Base-by-base conservation (phyloP, 2,797 vertebrate species). In the Pseudochromis fuscus region DNA sequence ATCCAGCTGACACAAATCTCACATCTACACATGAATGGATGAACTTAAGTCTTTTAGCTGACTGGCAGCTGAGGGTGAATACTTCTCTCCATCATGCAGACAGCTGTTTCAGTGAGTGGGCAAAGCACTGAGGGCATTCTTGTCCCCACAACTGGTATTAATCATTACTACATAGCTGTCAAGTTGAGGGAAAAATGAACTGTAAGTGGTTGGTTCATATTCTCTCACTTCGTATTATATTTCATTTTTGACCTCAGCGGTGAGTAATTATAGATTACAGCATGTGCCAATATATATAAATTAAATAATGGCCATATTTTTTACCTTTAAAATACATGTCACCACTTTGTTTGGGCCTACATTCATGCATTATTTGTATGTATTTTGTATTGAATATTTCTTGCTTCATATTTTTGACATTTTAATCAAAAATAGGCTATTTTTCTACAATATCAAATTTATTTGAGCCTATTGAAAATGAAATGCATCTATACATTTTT, bases 41-140 rank as follows among this genome's bases (percentile, higher is more conserved):
- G 55, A 51, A 73, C 21, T 64, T 64, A 79, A 75, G 75, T 68
- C 40, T 67, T 58, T 66, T 4, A 53, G 58, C 81, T 79, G 69
- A 71, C 57, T 88, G 82, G 76, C 75, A 66, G 61, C 80, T 87
- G 89, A 73, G 75, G 78, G 61, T 21, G 67, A 80, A 64, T 77
- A 62, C 67, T 87, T 72, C n/a, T 52, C 87, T 85, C 67, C 59
- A 86, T 85, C 76, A 72, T 60, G 72, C 16, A 53, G 53, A 79
- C 92, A 93, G 91, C 90, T 93, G 93, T 87, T 85, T 65, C 49
- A 57, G 40, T 48, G 64, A 67, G 75, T 76, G 75, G 83, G 74
- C 71, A 65, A 61, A 76, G 64, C 72, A 51, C 56, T 69, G 72
- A 76, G 65, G 72, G 52, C 46, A 68, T 77, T 78, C 67, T 63